Evolutionary conservation across 2,888 invertebrate genomes (phyloP).

Genomic region (Ormyrus rosae): DNA sequence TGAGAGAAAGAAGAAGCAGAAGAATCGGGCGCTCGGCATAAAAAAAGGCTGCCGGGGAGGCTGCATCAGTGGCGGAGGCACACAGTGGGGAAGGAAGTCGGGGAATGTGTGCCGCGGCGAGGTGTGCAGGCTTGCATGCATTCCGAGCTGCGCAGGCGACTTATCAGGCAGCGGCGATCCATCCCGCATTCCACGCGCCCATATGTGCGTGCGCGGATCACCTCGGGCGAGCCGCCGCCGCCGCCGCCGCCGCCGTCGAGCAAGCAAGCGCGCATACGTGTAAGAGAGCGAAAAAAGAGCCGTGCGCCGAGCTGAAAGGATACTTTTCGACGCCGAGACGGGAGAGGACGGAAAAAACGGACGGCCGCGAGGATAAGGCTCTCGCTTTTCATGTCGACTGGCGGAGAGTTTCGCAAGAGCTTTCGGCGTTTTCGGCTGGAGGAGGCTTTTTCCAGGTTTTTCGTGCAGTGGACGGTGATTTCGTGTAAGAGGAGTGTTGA

Average conservation of each 20-base stretch:
- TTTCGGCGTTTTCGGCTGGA: no score
- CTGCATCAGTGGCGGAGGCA: no score
- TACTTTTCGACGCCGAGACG: conserved; percentile 10
- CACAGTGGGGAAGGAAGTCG: background rate
- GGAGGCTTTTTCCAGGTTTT: no score
- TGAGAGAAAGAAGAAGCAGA: conserved; percentile 39
- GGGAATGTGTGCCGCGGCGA: conserved; percentile 67
- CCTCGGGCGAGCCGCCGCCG: background rate
- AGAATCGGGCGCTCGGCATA: background rate
- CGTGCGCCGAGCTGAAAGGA: conserved; percentile 18
- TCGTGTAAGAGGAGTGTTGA: no score
- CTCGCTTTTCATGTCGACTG: no score
- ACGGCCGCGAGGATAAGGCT: no score
- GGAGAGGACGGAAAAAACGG: no score
- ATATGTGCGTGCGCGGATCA: conserved; percentile 53
- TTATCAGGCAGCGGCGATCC: conserved; percentile 71
- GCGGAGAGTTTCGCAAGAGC: no score
- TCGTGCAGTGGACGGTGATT: no score
- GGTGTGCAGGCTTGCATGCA: conserved; percentile 56
- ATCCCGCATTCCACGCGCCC: conserved; percentile 70
- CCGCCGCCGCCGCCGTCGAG: background rate
- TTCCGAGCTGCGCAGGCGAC: conserved; percentile 70
- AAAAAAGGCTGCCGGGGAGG: background rate
- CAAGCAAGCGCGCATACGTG: background rate
- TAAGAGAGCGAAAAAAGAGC: background rate